Conservation (phyloP, 2,797 vertebrate genomes). For the Lycodopsis pacificus region DNA sequence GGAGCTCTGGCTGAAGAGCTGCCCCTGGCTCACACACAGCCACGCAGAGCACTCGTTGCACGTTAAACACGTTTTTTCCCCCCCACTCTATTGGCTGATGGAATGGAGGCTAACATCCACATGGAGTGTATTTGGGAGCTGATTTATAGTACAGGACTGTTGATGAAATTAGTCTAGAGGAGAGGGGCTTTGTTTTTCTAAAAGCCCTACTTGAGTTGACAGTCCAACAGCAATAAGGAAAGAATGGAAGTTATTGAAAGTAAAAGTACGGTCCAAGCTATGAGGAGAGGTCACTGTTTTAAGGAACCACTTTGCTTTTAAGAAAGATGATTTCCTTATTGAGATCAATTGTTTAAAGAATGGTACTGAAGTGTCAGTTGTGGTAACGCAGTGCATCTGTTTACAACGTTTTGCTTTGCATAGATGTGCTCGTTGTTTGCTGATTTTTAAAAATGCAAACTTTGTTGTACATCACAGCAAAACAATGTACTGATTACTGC, state of each 20-base stretch:
- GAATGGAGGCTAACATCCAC: conserved; percentile 71
- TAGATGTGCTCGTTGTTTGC: background rate
- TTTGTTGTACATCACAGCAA: background rate
- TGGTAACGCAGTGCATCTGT: conserved; percentile 25
- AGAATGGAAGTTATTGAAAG: conserved; percentile 47
- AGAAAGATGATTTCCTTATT: conserved; percentile 6
- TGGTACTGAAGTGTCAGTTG: background rate
- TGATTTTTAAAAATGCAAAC: background rate
- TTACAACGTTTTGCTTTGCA: conserved; percentile 27
- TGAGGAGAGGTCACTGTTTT: conserved; percentile 15
- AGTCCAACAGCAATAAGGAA: conserved; percentile 33
- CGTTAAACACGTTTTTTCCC: conserved; percentile 61
- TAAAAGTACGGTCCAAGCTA: background rate
- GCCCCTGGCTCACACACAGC: conserved; percentile 57
- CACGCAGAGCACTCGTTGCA: conserved; percentile 67
- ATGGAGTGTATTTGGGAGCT: conserved; percentile 63
- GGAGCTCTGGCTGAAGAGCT: conserved; percentile 62
- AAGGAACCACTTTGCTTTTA: conserved; percentile 6
- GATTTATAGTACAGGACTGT: conserved; percentile 63
- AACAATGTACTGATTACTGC: background rate
- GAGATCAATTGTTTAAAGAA: conserved; percentile 16
- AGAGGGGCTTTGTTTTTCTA: conserved; percentile 47
- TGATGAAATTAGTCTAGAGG: conserved; percentile 52
- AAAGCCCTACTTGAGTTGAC: conserved; percentile 19
- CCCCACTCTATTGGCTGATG: conserved; percentile 69